These are phyloP conservation scores for Ammospiza nelsoni DNA, from an alignment of 2,113 vertebrate species.

Conservation along the genomic window DNA sequence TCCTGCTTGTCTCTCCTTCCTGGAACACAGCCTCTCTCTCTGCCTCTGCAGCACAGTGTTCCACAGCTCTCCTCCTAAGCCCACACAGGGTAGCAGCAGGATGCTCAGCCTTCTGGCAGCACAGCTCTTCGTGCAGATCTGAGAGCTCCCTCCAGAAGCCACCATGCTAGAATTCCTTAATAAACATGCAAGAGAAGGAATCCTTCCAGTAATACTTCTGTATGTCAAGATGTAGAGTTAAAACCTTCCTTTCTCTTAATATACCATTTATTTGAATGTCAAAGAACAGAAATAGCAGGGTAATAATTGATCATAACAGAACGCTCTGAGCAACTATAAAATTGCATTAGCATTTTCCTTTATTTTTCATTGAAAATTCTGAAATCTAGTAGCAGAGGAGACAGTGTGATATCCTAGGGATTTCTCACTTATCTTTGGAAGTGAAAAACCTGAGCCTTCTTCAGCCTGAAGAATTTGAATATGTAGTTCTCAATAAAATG, in stretches of 20 bases:
- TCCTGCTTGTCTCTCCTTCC: not conserved
- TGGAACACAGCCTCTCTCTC: not conserved
- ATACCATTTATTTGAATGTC: not conserved
- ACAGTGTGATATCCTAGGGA: not conserved
- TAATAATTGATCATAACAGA: not conserved
- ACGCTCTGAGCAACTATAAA: not conserved
- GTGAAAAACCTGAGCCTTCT: not conserved
- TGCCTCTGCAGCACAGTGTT: not conserved
- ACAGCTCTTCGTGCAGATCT: not conserved
- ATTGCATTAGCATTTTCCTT: not conserved
- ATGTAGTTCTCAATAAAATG: not conserved
- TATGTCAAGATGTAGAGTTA: not conserved
- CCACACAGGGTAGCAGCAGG: not conserved
- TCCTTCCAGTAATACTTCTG: not conserved
- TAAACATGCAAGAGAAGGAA: not conserved
- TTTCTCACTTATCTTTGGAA: not conserved
- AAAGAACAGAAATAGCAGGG: not conserved
- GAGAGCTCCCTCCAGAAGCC: not conserved
- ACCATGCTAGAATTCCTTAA: not conserved
- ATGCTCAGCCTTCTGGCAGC: slow-evolving; percentile 11
- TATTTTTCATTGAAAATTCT: not conserved
- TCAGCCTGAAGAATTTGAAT: not conserved
- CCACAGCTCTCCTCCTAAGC: not conserved
- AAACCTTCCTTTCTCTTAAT: not conserved
- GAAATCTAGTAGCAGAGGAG: not conserved